phyloP scores from a whole-genome alignment of 2,113 vertebrate genomes.

The Oryzias melastigma region DNA sequence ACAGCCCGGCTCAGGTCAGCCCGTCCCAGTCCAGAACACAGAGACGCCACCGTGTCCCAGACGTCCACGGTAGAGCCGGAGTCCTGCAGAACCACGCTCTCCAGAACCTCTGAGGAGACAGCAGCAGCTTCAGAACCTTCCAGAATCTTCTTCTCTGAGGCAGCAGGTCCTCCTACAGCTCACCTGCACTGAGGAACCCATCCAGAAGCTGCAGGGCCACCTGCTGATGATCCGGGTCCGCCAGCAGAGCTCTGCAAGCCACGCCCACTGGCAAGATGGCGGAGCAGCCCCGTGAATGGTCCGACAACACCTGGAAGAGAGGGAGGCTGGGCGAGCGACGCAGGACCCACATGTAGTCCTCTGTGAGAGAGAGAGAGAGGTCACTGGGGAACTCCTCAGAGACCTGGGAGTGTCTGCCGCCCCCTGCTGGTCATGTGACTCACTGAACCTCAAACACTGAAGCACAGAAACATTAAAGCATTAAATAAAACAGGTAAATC shows the following conservation, averaged over 20 bases:
- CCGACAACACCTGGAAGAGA: slow-evolving; percentile 40
- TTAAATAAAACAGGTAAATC: too few relatives aligned
- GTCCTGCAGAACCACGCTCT: slow-evolving; percentile 43
- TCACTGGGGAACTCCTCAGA: neutral
- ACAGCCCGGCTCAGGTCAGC: slow-evolving; percentile 30
- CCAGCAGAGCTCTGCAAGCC: slow-evolving; percentile 35
- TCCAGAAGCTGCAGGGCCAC: slow-evolving; percentile 50
- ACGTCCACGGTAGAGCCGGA: slow-evolving; percentile 15
- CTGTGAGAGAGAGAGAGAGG: slow-evolving; percentile 27
- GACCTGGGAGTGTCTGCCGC: too few relatives aligned
- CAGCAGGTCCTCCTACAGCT: too few relatives aligned
- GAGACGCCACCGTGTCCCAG: slow-evolving; percentile 27
- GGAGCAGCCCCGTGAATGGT: neutral
- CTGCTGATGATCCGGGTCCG: slow-evolving; percentile 5
- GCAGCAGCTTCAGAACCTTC: neutral
- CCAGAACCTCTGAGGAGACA: slow-evolving; percentile 33
- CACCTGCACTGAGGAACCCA: neutral
- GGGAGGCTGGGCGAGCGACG: slow-evolving; percentile 24
- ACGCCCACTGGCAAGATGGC: slow-evolving; percentile 39
- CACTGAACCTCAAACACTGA: too few relatives aligned
- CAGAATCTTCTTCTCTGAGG: too few relatives aligned
- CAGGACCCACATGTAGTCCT: slow-evolving; percentile 47
- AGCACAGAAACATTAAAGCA: too few relatives aligned
- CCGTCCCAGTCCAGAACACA: slow-evolving; percentile 27
- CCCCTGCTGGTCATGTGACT: neutral